phyloP scores from a whole-genome alignment of 2,113 vertebrate genomes.

The Urocolius indicus region DNA sequence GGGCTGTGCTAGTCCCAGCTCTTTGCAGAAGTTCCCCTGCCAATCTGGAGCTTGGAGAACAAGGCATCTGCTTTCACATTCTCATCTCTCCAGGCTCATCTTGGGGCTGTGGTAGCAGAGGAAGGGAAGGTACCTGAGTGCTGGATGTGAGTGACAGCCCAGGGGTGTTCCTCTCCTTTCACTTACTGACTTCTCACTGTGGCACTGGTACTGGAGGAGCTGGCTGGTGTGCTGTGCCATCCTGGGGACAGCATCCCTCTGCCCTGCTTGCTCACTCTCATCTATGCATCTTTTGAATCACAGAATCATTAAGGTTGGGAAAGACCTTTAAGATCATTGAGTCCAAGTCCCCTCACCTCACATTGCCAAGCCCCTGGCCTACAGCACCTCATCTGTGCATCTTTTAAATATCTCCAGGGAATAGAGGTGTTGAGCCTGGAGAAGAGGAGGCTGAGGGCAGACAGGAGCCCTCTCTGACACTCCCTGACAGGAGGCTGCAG shows the following conservation, averaged over 20 bases:
- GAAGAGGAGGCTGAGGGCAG: too few species aligned
- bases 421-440: too few species aligned
- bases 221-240: fast-evolving
- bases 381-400: too few species aligned
- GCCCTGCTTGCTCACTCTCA: not conserved
- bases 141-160: not conserved
- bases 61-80: fast-evolving
- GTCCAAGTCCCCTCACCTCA: too few species aligned
- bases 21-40: not conserved
- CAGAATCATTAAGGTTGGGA: too few species aligned
- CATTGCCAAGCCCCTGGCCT: too few species aligned
- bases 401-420: too few species aligned
- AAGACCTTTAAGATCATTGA: too few species aligned
- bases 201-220: fast-evolving
- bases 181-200: fast-evolving
- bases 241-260: fast-evolving
- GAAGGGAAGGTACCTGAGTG: not conserved
- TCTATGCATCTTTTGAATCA: too few species aligned
- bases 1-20: not conserved
- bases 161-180: not conserved
- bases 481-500: too few species aligned
- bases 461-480: too few species aligned
- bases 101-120: fast-evolving
- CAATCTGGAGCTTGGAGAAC: not conserved
- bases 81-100: not conserved